Conservation (phyloP, 2,797 vertebrate species). For the Calcarius lapponicus region DNA sequence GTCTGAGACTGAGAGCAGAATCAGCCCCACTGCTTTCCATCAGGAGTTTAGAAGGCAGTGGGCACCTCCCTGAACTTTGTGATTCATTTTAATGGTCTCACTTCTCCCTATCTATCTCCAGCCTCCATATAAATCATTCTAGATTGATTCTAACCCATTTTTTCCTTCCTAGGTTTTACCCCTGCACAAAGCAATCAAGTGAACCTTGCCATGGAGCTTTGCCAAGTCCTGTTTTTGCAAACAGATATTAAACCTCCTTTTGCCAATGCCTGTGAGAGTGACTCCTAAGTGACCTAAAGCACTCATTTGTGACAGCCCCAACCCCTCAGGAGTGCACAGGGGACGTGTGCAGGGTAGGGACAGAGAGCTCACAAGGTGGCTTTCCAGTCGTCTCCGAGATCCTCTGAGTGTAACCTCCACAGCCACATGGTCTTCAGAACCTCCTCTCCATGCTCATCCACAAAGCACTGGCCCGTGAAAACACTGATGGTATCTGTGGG, state of each 20-base stretch:
- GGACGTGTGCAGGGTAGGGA: fast-evolving
- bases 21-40: no score
- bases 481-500: neutral
- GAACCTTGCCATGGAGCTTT: no score
- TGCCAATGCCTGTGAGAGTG: neutral
- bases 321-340: fast-evolving
- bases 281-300: neutral
- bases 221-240: fast-evolving
- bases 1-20: neutral
- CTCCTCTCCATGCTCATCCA: fast-evolving
- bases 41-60: neutral
- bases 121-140: neutral
- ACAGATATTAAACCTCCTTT: neutral
- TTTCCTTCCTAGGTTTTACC: neutral
- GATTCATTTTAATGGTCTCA: neutral
- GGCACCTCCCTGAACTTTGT: no score
- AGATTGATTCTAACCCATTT: neutral
- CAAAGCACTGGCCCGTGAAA: slow-evolving; percentile 29
- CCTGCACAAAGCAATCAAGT: neutral
- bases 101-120: neutral
- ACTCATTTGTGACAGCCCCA: neutral
- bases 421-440: slow-evolving; percentile 23
- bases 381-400: fast-evolving
- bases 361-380: neutral
- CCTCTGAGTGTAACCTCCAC: fast-evolving